phyloP scores from a whole-genome alignment of 2,888 invertebrate species.

The Hirudinaria manillensis region DNA sequence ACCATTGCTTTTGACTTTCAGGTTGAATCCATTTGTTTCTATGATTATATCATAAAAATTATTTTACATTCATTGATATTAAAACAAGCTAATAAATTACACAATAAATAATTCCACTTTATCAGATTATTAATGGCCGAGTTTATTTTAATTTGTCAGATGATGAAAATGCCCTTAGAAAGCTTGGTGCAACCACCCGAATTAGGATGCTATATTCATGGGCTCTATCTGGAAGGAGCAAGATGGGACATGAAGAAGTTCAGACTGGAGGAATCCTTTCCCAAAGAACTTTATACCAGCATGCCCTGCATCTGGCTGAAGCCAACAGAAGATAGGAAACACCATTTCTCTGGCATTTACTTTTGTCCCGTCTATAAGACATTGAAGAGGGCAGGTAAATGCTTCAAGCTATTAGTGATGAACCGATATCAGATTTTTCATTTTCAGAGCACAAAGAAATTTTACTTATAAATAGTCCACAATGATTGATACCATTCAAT shows the following conservation, averaged over 20 bases:
- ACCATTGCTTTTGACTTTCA: constrained; percentile 53
- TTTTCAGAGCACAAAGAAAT: background rate
- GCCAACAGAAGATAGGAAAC: constrained; percentile 63
- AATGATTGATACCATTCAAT: too few species aligned
- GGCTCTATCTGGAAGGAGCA: constrained; percentile 53
- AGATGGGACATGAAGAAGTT: constrained; percentile 46
- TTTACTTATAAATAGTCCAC: background rate
- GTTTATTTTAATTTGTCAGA: constrained; percentile 42
- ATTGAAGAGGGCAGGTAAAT: constrained; percentile 58
- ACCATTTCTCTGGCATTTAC: constrained; percentile 56
- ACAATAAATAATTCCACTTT: background rate
- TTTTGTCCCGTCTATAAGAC: constrained; percentile 66
- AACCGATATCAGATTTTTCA: background rate
- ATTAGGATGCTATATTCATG: constrained; percentile 54
- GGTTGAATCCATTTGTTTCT: constrained; percentile 41
- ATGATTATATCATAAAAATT: background rate
- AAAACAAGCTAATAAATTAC: background rate
- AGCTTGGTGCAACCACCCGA: constrained; percentile 49
- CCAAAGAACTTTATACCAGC: constrained; percentile 61
- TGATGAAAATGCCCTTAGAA: constrained; percentile 44
- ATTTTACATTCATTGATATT: background rate
- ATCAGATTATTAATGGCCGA: background rate
- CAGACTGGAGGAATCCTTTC: constrained; percentile 49
- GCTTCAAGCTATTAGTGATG: background rate
- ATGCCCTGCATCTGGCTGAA: constrained; percentile 66